Conservation (phyloP, 2,888 invertebrate genomes). For the Sthenelais limicola region DNA sequence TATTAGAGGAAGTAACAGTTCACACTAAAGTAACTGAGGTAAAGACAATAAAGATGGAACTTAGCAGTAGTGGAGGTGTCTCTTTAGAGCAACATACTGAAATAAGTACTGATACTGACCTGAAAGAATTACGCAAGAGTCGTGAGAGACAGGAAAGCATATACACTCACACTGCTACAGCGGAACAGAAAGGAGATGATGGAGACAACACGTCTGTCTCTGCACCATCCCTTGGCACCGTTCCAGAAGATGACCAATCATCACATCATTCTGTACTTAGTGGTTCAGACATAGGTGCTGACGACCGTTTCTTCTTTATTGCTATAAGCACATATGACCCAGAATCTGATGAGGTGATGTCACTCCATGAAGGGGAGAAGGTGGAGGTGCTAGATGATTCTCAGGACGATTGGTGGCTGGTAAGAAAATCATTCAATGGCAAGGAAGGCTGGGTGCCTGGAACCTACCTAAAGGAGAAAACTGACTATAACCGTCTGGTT, state of each 20-base stretch:
- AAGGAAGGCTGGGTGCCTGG: slow-evolving; percentile 52
- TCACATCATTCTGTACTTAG: slow-evolving; percentile 1
- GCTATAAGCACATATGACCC: slow-evolving; percentile 52
- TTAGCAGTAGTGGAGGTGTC: slow-evolving; percentile 49
- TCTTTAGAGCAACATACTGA: slow-evolving; percentile 51
- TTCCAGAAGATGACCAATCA: slow-evolving; percentile 1
- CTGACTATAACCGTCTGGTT: slow-evolving; percentile 47
- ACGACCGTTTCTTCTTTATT: slow-evolving; percentile 18
- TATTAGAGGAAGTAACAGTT: slow-evolving; percentile 36
- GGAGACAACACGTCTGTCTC: neutral
- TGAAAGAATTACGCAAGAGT: slow-evolving; percentile 51
- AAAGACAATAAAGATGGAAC: slow-evolving; percentile 51
- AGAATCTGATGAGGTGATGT: slow-evolving; percentile 54
- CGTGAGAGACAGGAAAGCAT: slow-evolving; percentile 48
- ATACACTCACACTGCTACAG: slow-evolving; percentile 3
- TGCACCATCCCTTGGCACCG: neutral
- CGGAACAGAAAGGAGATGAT: neutral
- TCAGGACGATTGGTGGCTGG: slow-evolving; percentile 53
- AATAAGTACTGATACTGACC: slow-evolving; percentile 51
- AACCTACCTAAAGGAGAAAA: slow-evolving; percentile 47
- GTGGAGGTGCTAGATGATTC: slow-evolving; percentile 52
- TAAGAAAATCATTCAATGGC: slow-evolving; percentile 51
- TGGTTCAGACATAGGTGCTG: slow-evolving; percentile 2
- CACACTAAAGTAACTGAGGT: slow-evolving; percentile 32
- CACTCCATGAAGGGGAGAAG: slow-evolving; percentile 55